phyloP scores from a whole-genome alignment of 2,888 invertebrate species.

The Pelosia muscerda region DNA sequence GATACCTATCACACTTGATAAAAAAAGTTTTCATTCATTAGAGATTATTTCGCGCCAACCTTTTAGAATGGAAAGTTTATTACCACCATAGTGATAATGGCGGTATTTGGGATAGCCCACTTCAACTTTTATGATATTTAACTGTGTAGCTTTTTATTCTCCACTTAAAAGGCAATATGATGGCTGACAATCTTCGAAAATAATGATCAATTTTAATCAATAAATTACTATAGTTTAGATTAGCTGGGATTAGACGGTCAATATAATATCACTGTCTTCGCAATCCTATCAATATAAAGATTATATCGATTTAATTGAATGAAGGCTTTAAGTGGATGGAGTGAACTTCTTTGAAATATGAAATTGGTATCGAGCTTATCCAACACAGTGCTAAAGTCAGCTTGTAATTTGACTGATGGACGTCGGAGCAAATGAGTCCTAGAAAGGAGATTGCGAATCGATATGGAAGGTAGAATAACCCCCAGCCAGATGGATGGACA shows the following conservation, averaged over 20 bases:
- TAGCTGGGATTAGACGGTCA: not conserved
- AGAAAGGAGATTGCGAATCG: no score
- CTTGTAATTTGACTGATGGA: no score
- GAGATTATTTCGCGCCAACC: conserved; percentile 34
- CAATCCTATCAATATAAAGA: no score
- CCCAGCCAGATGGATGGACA: no score
- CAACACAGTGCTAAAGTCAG: no score
- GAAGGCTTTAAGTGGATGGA: no score
- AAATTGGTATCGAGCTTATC: no score
- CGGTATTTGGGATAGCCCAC: conserved; percentile 42
- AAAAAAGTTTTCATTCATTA: conserved; percentile 14
- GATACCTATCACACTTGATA: conserved; percentile 23
- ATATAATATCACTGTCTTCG: no score
- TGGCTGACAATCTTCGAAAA: conserved; percentile 26
- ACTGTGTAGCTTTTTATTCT: conserved; percentile 29
- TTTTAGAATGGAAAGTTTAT: conserved; percentile 44
- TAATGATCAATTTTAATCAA: not conserved
- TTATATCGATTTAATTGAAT: no score
- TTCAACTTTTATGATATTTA: conserved; percentile 37
- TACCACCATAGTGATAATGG: conserved; percentile 34
- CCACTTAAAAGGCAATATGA: conserved; percentile 43
- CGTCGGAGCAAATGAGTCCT: no score
- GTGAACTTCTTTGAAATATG: no score
- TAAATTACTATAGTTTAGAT: not conserved
- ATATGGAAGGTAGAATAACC: no score